Percentiles rank a stretch among this genome's conserved stretches.
These are phyloP conservation scores for Ataeniobius toweri DNA, from an alignment of 2,797 vertebrate genomes.

Conservation along the genomic window DNA sequence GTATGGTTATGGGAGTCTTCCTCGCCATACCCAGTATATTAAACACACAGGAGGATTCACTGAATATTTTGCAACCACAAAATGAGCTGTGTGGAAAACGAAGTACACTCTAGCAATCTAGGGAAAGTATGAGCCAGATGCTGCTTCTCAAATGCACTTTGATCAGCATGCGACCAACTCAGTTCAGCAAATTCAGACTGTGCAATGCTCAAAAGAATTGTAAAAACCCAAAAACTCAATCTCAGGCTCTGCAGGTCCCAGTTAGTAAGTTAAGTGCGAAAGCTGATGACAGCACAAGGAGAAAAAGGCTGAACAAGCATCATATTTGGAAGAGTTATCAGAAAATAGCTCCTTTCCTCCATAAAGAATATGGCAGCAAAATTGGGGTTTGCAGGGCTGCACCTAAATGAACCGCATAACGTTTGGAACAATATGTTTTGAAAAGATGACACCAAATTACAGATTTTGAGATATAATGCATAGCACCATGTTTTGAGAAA, in stretches of 20 bases:
- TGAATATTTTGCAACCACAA: background rate
- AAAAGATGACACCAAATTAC: background rate
- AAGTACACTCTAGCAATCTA: background rate
- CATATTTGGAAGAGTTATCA: background rate
- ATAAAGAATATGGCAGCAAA: background rate
- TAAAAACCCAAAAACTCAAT: background rate
- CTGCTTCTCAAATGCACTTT: background rate
- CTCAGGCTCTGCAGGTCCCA: background rate
- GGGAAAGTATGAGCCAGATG: background rate
- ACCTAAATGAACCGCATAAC: background rate
- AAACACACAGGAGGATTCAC: background rate
- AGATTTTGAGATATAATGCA: background rate
- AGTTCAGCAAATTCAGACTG: background rate
- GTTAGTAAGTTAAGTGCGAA: background rate
- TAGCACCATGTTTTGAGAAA: background rate
- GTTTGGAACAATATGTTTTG: background rate
- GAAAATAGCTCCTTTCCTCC: background rate
- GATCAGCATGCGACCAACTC: background rate
- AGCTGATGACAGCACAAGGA: background rate
- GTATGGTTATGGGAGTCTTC: background rate
- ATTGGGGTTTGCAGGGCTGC: background rate
- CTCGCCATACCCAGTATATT: background rate
- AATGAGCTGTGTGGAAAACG: background rate
- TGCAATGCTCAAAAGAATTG: background rate
- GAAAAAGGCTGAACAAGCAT: background rate